Evolutionary conservation across 2,888 invertebrate genomes (phyloP).

Genomic region (Drosophila gaucha): DNA sequence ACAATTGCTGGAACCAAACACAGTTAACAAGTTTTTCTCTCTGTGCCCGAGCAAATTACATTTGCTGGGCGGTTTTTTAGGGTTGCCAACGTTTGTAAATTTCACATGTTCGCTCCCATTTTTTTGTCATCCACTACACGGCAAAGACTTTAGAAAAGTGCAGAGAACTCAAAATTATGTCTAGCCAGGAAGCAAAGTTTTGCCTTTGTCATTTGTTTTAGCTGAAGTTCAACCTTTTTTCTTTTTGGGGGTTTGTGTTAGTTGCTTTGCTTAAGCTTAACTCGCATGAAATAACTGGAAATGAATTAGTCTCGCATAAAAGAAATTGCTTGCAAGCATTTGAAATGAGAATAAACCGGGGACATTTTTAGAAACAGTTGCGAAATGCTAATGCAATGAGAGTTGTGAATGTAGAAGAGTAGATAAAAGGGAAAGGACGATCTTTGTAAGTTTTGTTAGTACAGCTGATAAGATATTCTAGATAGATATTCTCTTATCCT

Average conservation of each 20-base stretch:
- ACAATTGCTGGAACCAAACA: conserved; percentile 30
- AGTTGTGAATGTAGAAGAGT: too few species aligned
- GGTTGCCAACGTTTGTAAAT: conserved; percentile 55
- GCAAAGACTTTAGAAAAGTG: conserved; percentile 48
- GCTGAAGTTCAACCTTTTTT: conserved; percentile 19
- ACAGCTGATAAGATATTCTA: too few species aligned
- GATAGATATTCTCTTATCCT: too few species aligned
- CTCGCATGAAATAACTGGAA: conserved; percentile 23
- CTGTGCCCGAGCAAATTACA: conserved; percentile 67
- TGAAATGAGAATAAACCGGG: conserved; percentile 9
- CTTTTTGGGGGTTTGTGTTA: conserved; percentile 13
- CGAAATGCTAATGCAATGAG: neutral
- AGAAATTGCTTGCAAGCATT: conserved; percentile 5
- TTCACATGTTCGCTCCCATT: conserved; percentile 33
- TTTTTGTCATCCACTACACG: conserved; percentile 23
- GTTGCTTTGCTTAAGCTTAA: conserved; percentile 25
- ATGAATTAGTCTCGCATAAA: conserved; percentile 27
- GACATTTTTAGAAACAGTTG: too few species aligned
- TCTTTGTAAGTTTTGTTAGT: too few species aligned
- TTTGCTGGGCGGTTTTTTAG: conserved; percentile 60
- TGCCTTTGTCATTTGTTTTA: conserved; percentile 68
- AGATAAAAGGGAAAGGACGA: too few species aligned
- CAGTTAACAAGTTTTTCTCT: conserved; percentile 64
- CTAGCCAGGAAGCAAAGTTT: conserved; percentile 77
- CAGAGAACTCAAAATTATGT: conserved; percentile 70